Evolutionary conservation across 2,113 vertebrate genomes (phyloP).

Genomic region (Pelecanus crispus): DNA sequence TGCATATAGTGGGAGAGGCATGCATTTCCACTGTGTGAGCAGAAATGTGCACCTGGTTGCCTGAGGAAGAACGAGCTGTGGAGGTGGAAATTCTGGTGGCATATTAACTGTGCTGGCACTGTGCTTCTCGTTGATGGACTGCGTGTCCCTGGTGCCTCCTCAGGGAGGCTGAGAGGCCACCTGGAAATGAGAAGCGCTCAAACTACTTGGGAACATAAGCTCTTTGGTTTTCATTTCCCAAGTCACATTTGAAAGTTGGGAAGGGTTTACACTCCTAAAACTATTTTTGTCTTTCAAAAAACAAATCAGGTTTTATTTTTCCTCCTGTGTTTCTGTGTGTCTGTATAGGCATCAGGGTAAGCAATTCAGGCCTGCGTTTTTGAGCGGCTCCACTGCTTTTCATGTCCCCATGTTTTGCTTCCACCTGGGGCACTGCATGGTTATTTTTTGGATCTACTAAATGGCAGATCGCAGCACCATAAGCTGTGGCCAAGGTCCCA

Average conservation of each 20-base stretch:
- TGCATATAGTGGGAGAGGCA: rapidly evolving
- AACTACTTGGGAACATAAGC: neutral
- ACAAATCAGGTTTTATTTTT: neutral
- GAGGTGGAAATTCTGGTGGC: neutral
- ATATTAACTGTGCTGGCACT: neutral
- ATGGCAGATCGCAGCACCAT: neutral
- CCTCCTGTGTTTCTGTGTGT: neutral
- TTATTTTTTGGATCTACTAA: neutral
- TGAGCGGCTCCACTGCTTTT: neutral
- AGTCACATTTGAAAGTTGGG: neutral
- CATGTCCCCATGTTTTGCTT: neutral
- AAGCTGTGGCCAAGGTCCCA: neutral
- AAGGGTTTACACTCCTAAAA: neutral
- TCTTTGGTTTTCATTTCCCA: neutral
- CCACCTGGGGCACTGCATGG: rapidly evolving
- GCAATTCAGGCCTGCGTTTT: neutral
- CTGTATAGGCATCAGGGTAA: neutral
- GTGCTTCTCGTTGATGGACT: rapidly evolving
- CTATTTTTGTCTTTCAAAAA: neutral
- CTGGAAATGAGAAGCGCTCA: rapidly evolving
- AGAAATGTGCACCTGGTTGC: neutral
- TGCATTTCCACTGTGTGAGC: neutral
- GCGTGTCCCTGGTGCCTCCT: neutral
- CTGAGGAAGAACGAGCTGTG: neutral
- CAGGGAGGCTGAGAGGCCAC: neutral